Conservation (phyloP, 1,140 invertebrate species). For the Mizuhopecten yessoensis region DNA sequence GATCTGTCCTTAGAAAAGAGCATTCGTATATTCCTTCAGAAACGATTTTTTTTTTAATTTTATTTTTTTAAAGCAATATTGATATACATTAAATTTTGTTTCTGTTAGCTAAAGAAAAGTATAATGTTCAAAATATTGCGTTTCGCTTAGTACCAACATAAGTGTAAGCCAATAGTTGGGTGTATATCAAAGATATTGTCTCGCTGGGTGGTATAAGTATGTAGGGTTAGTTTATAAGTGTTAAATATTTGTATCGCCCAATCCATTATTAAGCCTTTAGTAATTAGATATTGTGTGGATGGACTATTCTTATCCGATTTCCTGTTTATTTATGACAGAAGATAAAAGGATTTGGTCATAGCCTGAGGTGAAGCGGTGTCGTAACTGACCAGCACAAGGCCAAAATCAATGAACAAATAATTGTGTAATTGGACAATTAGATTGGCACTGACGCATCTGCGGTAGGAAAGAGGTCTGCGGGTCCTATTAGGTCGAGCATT, state of each 20-base stretch:
- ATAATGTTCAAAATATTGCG: too few species aligned
- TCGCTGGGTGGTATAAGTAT: slow-evolving; percentile 16
- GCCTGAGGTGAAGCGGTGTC: not conserved
- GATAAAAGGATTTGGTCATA: slow-evolving; percentile 35
- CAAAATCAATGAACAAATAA: slow-evolving; percentile 30
- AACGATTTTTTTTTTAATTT: too few species aligned
- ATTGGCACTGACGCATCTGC: slow-evolving; percentile 12
- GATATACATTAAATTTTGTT: too few species aligned
- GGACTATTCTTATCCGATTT: slow-evolving; percentile 19
- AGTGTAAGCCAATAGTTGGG: not conserved
- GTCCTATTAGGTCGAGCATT: not conserved
- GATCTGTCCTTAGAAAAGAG: too few species aligned
- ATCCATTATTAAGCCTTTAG: not conserved
- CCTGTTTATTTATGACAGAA: not conserved
- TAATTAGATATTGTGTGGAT: not conserved
- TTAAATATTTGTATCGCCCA: slow-evolving; percentile 34
- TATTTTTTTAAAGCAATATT: too few species aligned
- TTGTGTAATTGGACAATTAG: slow-evolving; percentile 12
- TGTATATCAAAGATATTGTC: not conserved
- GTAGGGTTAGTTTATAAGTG: not conserved
- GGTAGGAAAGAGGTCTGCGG: slow-evolving; percentile 17
- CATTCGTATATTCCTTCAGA: too few species aligned
- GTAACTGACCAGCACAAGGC: slow-evolving; percentile 22
- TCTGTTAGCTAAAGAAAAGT: too few species aligned
- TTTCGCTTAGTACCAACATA: not conserved